Evolutionary conservation across 2,113 vertebrate species (phyloP), one percentile per base, ranked within the genome.

Genomic region (Manacus vitellinus): DNA sequence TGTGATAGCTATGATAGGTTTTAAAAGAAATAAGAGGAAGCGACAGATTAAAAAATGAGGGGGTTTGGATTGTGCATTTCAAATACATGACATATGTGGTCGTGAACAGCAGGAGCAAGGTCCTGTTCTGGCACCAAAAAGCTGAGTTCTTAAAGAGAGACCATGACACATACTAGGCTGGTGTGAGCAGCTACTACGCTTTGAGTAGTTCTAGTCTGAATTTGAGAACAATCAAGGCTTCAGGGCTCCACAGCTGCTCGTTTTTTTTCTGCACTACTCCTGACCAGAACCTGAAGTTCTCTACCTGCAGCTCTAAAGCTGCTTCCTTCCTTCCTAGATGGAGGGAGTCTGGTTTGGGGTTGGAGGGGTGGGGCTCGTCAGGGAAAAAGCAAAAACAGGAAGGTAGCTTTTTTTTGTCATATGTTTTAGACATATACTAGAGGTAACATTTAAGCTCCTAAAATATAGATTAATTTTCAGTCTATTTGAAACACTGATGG

Each of bases 321-420:
- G 51, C 25, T 46, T 77, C 68, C 39, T 46, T 77, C 68, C 39
- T 84, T 71, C 37, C 37, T 43, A 37, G 21, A 63, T 21, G 6
- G 56, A 89, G 35, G 21, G 27, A 67, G 67, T 44, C n/a, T 72
- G 39, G 15, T 55, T 6, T 78, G 44, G 27, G 61, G 65, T 52
- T 94, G 0, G 51, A 1, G 2, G 46, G 46, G 56, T 35, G 31
- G 62, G 74, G 68, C 18, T 10, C 6, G 4, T 28, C 2, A 3
- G 25, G 20, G 16, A 41, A 61, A 82, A 47, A 56, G 22, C 37
- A 76, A 77, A 61, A 86, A 2, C 58, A 79, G 67, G 55, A 75
- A 88, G 76, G 39, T 62, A 31, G 49, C 2, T 58, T 58, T 62
- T 73, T 55, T 77, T 6, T 25, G 43, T 49, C 27, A 46, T 22